Evolutionary conservation across 1,140 invertebrate genomes (phyloP), one percentile per base, ranked within the genome.

Genomic region (Habropoda laboriosa): DNA sequence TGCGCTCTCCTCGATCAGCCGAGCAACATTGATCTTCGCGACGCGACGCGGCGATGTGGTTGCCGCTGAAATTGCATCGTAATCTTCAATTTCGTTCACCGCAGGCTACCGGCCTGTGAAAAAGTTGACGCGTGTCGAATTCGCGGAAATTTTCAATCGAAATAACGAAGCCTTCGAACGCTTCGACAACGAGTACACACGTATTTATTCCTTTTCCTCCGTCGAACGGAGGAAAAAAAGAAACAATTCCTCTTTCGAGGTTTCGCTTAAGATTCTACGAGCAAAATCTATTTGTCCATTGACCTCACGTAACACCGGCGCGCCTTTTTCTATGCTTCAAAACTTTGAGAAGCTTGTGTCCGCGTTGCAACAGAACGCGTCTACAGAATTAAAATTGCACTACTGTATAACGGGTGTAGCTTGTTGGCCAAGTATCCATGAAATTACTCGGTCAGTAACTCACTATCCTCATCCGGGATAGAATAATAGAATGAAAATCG

Each of bases 391-490:
- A 83, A 85, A 86, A 82, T 81, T 80, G 85, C 71, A 76, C 49
- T 75, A 82, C 61, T 63, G 55, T 53, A 27, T 86, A 86, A 86
- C 85, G 85, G 85, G 18, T n/a, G n/a, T 53, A 80, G 42, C 30
- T 60, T 27, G 6, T 53, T 82, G 61, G 80, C n/a, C 72, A 86
- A 86, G 84, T 81, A 76, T 79, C 79, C 80, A 82, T 86, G 83
- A 85, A 85, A 85, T 86, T 85, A 82, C 35, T 49, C 75, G 64
- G 82, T 79, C 64, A 78, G 66, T 82, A 85, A 85, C 75, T 82
- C 72, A 82, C n/a, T n/a, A n/a, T 79, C 75, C 80, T 85, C 49
- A 66, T 85, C 79, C 61, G 57, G 67, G 53, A 72, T 53, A n/a
- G 63, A 68, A 79, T 35, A 76, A 83, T 67, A 75, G 53, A 76